Evolutionary conservation across 2,113 vertebrate species (phyloP), one percentile per base, ranked within the genome.

Genomic region (Columbina picui): DNA sequence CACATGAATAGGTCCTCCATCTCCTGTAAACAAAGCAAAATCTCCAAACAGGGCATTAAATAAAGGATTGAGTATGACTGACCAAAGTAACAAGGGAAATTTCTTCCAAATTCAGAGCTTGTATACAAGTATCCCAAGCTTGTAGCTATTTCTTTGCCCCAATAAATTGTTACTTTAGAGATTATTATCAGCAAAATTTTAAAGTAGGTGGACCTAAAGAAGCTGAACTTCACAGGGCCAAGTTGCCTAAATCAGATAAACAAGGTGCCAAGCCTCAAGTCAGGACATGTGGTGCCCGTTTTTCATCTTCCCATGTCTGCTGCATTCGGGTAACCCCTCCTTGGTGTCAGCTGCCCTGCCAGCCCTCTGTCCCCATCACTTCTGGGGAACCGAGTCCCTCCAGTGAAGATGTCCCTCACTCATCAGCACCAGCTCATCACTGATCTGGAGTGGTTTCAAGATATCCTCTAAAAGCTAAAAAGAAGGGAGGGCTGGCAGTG

Each of bases 321-420:
- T 59, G 43, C 2, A 0, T 53, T 14, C 78, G 81, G 30, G n/a
- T 15, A 64, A 39, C 20, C 7, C 29, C n/a, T 53, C 16, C 29
- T 3, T 18, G 9, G 43, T 7, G 18, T 26, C 69, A 85, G 88
- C 26, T 4, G 6, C 20, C 29, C 26, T 47, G 65, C 12, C 60
- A 57, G 17, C 30, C 41, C 39, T 21, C 32, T 2, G 1, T 23
- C n/a, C 41, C 36, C 1, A 0, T 17, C 57, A 29, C 34, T 0
- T 4, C 32, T 27, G 26, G 22, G 32, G 32, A 78, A n/a, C 14
- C 1, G 0, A 53, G 21, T 25, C 8, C 26, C 50, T 57, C 49
- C 45, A 32, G 10, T 2, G 45, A 27, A 19, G 27, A 12, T 14
- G 30, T 39, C 14, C 29, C 63, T 55, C 67, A 41, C 19, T 38